Conservation (phyloP, 2,113 vertebrate species). For the Cryptoleucopteryx plumbea region DNA sequence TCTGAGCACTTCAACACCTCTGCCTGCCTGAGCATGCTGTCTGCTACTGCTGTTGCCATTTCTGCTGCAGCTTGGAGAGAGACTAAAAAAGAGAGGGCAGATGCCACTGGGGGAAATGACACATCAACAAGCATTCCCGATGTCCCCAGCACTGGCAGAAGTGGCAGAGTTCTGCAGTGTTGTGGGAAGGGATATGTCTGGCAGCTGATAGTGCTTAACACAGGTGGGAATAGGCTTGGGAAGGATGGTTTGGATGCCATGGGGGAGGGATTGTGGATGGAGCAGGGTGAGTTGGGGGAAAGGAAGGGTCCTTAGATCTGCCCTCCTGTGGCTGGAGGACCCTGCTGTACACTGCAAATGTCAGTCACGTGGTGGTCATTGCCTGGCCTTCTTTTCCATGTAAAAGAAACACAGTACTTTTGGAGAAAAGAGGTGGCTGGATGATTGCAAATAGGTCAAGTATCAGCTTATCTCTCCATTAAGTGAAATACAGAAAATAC, state of each 20-base stretch:
- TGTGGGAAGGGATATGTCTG: not conserved
- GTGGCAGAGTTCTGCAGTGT: not conserved
- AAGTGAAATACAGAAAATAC: not conserved
- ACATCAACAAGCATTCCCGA: not conserved
- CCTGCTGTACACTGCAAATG: too few relatives aligned
- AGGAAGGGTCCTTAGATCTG: not conserved
- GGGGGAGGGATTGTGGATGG: not conserved
- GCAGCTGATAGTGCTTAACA: not conserved
- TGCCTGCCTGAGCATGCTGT: not conserved
- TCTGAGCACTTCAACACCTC: not conserved
- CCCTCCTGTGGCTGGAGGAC: not conserved
- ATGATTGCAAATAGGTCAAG: not conserved
- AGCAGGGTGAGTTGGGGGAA: not conserved
- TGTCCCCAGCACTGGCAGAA: not conserved
- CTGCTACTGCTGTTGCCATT: not conserved
- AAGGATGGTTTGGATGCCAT: not conserved
- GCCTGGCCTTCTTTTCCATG: not conserved
- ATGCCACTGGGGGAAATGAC: not conserved
- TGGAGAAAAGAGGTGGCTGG: not conserved
- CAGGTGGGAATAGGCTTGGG: not conserved
- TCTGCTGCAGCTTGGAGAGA: not conserved
- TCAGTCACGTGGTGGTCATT: accelerated
- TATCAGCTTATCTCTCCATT: not conserved
- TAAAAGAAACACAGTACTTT: not conserved
- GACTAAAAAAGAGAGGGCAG: not conserved